Percentiles rank a stretch among this genome's conserved stretches.
phyloP scores from a whole-genome alignment of 2,888 invertebrate species.

The Laspeyria flexula region DNA sequence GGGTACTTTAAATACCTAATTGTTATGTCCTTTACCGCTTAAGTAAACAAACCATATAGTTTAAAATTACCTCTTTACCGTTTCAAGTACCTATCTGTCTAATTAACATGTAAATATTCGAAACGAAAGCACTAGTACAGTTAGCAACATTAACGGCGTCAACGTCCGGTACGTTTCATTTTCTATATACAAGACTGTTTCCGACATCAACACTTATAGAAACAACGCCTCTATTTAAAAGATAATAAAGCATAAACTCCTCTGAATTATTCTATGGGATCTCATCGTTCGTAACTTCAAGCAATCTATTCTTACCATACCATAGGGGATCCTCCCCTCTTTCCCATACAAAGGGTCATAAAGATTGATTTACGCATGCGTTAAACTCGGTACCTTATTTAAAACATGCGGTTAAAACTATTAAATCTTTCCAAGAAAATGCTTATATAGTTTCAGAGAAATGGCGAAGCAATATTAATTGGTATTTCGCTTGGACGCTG shows the following conservation, averaged over 20 bases:
- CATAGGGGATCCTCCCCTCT: conserved; percentile 60
- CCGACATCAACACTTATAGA: conserved; percentile 8
- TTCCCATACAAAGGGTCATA: conserved; percentile 67
- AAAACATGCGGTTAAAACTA: conserved; percentile 46
- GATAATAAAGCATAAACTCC: conserved; percentile 6
- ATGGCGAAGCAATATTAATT: conserved; percentile 13
- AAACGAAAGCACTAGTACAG: conserved; percentile 45
- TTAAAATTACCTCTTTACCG: conserved; percentile 28
- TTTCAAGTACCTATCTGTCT: conserved; percentile 16
- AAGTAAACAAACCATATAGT: conserved; percentile 13
- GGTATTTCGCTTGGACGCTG: neutral
- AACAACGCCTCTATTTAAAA: conserved; percentile 1
- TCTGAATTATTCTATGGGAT: conserved; percentile 8
- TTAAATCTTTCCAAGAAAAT: conserved; percentile 32
- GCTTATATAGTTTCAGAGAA: conserved; percentile 20
- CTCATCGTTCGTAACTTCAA: conserved; percentile 21
- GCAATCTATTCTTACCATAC: conserved; percentile 61
- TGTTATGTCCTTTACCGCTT: too few species aligned
- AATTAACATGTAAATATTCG: conserved; percentile 50
- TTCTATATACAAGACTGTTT: conserved; percentile 38
- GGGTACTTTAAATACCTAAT: too few species aligned
- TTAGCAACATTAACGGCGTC: conserved; percentile 46
- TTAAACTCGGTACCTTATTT: conserved; percentile 50
- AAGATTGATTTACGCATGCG: conserved; percentile 74
- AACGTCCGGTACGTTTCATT: conserved; percentile 42